Evolutionary conservation across 2,888 invertebrate genomes (phyloP), one percentile per base, ranked within the genome.

Genomic region (Tolmerus cingulatus): DNA sequence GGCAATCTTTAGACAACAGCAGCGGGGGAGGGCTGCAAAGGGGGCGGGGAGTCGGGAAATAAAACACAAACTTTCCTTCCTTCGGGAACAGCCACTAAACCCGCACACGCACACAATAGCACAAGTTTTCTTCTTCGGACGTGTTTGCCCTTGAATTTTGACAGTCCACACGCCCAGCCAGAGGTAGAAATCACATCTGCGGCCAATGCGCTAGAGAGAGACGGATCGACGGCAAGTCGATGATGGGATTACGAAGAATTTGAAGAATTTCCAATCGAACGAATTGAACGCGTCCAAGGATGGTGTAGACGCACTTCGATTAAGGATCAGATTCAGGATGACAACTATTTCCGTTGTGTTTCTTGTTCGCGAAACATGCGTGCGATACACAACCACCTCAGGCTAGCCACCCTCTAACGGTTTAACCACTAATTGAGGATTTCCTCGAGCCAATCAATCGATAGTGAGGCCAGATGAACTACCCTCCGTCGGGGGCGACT

Each of bases 101-200:
- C 37, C 46, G 16, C 7, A 46, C 51, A 79, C 43, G 46, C 46
- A 74, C 85, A 74, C 27, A 14, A 51, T 19, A 5, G 27, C 79
- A 51, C 46, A 51, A 79, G 16, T 82, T 57, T 82, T 37, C 57
- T 82, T 66, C 57, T 82, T 57, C 19, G 51, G 51, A 43, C 78
- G 74, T 86, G 86, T 86, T 86, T 86, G 78, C 87, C 87, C 87
- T 87, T 87, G 87, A 87, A 87, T 81, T 87, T 86, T 81, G 66
- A 79, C 66, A 74, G 85, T 66, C 66, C 66, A 66, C 66, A 66
- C 66, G 66, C 66, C 84, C 84, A 57, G 74, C 82, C 43, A 4
- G 16, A 16, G 9, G 66, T 66, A 57, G n/a, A n/a, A 34, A 74
- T 40, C 5, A 27, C 30, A 9, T 55, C 74, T 37, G 55, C 57